Percentiles rank a stretch among this genome's conserved stretches.
Conservation (phyloP, 2,888 invertebrate species). For the Trissoscelio sp. region DNA sequence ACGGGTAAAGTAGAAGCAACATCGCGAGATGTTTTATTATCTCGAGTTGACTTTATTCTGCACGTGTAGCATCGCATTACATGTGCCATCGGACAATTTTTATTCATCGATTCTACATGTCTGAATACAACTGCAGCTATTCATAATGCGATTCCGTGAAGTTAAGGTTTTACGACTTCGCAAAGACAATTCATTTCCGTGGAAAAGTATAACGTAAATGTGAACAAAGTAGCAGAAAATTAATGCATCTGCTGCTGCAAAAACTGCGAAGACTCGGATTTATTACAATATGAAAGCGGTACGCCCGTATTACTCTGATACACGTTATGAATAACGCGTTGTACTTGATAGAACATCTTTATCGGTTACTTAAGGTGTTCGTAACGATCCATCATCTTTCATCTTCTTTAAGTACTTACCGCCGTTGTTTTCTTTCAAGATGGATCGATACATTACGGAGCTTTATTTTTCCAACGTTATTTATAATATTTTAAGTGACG, state of each 20-base stretch:
- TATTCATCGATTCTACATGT: constrained; percentile 61
- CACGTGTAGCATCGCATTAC: constrained; percentile 47
- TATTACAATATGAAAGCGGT: constrained; percentile 47
- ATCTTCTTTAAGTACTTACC: constrained; percentile 50
- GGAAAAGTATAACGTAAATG: constrained; percentile 30
- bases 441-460: constrained; percentile 33
- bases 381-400: constrained; percentile 67
- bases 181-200: constrained; percentile 54
- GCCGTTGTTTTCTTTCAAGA: constrained; percentile 45
- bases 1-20: constrained; percentile 13
- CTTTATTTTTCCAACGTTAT: constrained; percentile 28
- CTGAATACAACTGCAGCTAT: constrained; percentile 45
- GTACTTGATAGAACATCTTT: constrained; percentile 67
- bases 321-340: constrained; percentile 63
- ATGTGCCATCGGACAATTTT: constrained; percentile 53
- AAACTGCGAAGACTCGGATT: constrained; percentile 50
- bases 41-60: constrained; percentile 50
- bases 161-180: constrained; percentile 52
- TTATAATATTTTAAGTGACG: constrained; percentile 32
- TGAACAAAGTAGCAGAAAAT: constrained; percentile 57
- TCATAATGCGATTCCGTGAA: constrained; percentile 35
- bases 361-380: constrained; percentile 62
- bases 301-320: constrained; percentile 55
- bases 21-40: constrained; percentile 45
- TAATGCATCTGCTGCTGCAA: constrained; percentile 45